phyloP scores from a whole-genome alignment of 2,113 vertebrate species.

The Neotragus pygmaeus region DNA sequence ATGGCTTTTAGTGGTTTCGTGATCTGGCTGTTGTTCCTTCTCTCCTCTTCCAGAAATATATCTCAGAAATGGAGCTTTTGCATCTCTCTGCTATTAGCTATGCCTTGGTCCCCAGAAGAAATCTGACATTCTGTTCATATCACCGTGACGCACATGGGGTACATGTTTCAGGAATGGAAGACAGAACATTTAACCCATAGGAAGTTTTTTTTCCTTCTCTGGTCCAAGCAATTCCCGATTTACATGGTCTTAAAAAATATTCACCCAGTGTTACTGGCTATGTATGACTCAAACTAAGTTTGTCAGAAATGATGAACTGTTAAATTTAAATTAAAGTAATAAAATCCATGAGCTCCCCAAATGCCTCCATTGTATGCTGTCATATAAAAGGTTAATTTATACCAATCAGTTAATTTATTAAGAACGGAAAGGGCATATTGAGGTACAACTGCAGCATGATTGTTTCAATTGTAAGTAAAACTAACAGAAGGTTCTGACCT shows the following conservation, averaged over 20 bases:
- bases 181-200: not conserved
- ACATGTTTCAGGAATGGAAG: not conserved
- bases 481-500: not conserved
- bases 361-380: not conserved
- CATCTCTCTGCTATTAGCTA: not conserved
- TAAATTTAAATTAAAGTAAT: not conserved
- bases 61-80: not conserved
- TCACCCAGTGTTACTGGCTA: fast-evolving
- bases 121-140: not conserved
- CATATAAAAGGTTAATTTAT: conserved; percentile 39
- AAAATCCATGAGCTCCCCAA: not conserved
- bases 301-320: not conserved
- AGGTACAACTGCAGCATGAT: conserved; percentile 10
- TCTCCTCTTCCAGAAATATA: not conserved
- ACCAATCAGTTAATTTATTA: conserved; percentile 43
- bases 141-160: not conserved
- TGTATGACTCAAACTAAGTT: not conserved
- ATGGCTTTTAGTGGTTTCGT: not conserved
- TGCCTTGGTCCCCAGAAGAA: not conserved
- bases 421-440: not conserved
- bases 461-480: conserved; percentile 15
- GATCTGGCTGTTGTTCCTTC: not conserved
- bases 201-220: not conserved
- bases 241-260: not conserved
- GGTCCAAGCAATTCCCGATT: not conserved